phyloP scores from a whole-genome alignment of 2,797 vertebrate genomes.

The Microtus obscurus region DNA sequence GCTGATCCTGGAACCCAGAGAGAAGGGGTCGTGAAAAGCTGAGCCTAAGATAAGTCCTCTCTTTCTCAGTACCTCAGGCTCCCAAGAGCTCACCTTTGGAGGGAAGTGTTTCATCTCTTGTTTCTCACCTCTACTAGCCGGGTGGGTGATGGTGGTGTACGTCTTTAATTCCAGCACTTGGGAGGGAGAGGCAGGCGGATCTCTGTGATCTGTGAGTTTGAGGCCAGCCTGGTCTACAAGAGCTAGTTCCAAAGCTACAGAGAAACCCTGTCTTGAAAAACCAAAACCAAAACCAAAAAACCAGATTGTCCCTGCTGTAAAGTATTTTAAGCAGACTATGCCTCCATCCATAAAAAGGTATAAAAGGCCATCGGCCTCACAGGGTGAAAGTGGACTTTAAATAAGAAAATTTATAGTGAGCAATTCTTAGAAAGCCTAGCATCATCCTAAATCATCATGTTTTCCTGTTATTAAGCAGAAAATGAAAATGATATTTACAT shows the following conservation, averaged over 20 bases:
- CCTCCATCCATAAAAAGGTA: neutral
- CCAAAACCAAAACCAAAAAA: too few species aligned
- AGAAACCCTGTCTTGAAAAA: too few species aligned
- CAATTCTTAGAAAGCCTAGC: neutral
- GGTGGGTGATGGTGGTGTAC: too few species aligned
- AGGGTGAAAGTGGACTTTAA: slow-evolving; percentile 2
- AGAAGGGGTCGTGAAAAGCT: neutral
- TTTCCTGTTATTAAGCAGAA: slow-evolving; percentile 12
- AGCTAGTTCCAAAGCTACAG: too few species aligned
- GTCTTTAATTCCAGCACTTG: too few species aligned
- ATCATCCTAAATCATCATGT: neutral
- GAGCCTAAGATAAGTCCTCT: neutral
- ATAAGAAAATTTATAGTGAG: neutral
- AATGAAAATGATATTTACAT: neutral
- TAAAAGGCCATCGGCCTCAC: neutral
- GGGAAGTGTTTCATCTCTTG: neutral
- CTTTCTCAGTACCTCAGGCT: neutral
- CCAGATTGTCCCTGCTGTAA: neutral
- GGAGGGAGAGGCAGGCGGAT: too few species aligned
- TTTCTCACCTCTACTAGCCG: too few species aligned
- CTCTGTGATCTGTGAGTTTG: too few species aligned
- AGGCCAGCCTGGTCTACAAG: too few species aligned
- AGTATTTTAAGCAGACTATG: neutral
- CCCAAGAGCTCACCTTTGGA: neutral
- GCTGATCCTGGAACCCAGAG: slow-evolving; percentile 89